These are phyloP conservation scores for Magallana nippona DNA, from an alignment of 2,888 invertebrate species.

Conservation along the genomic window DNA sequence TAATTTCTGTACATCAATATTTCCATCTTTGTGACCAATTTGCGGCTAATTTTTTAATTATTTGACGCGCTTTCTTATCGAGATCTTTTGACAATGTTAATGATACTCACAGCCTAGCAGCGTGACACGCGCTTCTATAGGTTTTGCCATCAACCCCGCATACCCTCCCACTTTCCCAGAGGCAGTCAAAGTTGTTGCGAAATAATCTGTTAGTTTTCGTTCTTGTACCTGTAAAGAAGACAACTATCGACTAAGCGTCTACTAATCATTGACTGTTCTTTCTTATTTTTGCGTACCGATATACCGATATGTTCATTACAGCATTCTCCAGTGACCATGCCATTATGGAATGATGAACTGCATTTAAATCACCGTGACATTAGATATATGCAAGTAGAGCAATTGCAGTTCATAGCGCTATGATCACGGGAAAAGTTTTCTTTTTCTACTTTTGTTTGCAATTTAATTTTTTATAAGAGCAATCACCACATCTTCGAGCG, in stretches of 20 bases:
- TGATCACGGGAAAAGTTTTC: not conserved
- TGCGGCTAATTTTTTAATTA: not conserved
- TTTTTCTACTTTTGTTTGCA: not conserved
- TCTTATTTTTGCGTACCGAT: no score
- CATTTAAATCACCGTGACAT: no score
- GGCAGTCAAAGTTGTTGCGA: not conserved
- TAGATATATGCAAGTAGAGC: no score
- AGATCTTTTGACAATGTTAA: not conserved
- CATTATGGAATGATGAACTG: no score
- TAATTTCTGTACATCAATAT: no score
- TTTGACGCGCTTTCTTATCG: not conserved
- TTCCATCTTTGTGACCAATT: not conserved
- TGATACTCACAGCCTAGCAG: constrained; percentile 7
- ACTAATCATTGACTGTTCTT: no score
- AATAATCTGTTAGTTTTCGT: not conserved
- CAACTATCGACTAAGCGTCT: no score
- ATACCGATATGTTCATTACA: no score
- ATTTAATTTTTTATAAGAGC: not conserved
- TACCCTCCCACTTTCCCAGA: constrained; percentile 1
- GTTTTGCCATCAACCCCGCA: constrained; percentile 21
- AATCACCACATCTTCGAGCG: not conserved
- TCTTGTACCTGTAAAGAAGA: not conserved
- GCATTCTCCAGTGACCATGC: no score
- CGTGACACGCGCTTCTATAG: constrained; percentile 21
- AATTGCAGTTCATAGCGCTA: no score